Percentiles rank a stretch among this genome's conserved stretches.
These are phyloP conservation scores for Pollenia angustigena DNA, from an alignment of 2,888 invertebrate species.

Conservation along the genomic window DNA sequence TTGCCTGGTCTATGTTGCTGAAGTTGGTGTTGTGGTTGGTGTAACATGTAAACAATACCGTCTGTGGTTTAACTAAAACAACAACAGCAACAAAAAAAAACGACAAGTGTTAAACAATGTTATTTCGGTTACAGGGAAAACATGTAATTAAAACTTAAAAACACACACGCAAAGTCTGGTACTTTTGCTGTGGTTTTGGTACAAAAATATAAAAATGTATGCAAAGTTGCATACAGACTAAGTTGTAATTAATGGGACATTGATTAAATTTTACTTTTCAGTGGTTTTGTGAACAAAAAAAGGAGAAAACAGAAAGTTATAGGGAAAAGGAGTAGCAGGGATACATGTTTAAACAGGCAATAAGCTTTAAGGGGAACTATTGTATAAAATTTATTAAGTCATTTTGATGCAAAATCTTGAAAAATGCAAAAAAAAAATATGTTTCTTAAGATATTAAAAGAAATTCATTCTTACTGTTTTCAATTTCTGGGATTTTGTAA, in stretches of 20 bases:
- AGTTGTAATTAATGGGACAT: conserved; percentile 43
- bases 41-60: conserved; percentile 59
- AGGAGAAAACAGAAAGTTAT: not conserved
- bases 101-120: conserved; percentile 67
- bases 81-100: not conserved
- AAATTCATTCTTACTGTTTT: not conserved
- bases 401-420: not conserved
- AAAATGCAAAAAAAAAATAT: not conserved
- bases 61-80: conserved; percentile 60
- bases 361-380: too few relatives aligned
- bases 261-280: conserved; percentile 41
- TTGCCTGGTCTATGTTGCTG: not conserved
- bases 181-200: conserved; percentile 6
- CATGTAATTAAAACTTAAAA: conserved; percentile 64
- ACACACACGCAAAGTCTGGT: conserved; percentile 2
- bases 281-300: conserved; percentile 41
- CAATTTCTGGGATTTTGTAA: too few relatives aligned
- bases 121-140: conserved; percentile 55
- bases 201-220: not conserved
- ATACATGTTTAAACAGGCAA: too few relatives aligned
- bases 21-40: conserved; percentile 6
- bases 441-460: not conserved
- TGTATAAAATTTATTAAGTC: too few relatives aligned
- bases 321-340: not conserved
- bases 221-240: conserved; percentile 36